Base-by-base conservation (phyloP, 1,140 invertebrate genomes). In the Diorhabda carinulata region DNA sequence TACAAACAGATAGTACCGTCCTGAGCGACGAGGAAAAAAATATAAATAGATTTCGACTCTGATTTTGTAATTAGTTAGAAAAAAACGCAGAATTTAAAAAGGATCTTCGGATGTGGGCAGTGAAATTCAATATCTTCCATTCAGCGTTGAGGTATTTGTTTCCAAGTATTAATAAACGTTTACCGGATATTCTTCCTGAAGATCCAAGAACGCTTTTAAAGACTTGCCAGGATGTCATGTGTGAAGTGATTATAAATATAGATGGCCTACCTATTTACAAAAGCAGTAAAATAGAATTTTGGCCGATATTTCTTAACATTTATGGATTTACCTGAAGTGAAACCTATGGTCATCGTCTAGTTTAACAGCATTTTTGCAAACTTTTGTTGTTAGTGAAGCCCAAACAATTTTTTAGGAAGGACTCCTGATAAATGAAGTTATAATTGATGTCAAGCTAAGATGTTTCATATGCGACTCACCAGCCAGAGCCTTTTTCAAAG, bases 301-400 rank as follows among this genome's bases (percentile, higher is more conserved):
- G 77, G 77, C 75, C 77, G 57, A 77, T 78, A 62, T 57, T 76
- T 40, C 68, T 62, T 56, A 73, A 72, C 41, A 75, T 70, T 67
- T 52, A 66, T 57, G 70, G 70, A 68, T 25, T 9, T 70, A 42
- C 69, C 69, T 61, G 47, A 60, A 43, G 45, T 70, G 43, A 61
- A 52, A 43, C 69, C 60, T 59, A 67, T 70, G 68, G 57, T 72
- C 2, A 67, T 73, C n/a, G 69, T 41, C 62, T 2, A 61, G 64
- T 67, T 10, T 71, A 9, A 47, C 43, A 5, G 10, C 57, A 47
- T 73, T 61, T 71, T 58, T 73, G 40, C 41, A 66, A 70, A 52
- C 52, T n/a, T 73, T 73, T 73, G 66, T 73, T 43, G 25, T 25
- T 25, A 52, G 5, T 10, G 68, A 72, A 64, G 43, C 45, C 8